phyloP scores from a whole-genome alignment of 2,113 vertebrate species.

The Tenebrosternarchus preto region DNA sequence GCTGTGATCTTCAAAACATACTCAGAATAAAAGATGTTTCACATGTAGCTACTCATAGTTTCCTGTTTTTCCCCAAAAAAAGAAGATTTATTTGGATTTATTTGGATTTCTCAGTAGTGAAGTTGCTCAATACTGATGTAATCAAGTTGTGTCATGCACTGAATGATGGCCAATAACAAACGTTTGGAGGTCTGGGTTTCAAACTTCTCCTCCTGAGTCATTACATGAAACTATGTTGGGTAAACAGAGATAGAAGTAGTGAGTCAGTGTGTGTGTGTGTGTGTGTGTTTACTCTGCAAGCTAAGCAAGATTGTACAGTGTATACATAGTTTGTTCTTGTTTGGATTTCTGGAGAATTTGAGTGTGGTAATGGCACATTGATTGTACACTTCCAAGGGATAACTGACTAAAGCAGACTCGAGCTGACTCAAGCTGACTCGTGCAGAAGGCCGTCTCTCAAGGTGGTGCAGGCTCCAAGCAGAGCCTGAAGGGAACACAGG shows the following conservation, averaged over 20 bases:
- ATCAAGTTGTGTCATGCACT: too few species aligned
- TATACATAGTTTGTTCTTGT: conserved; percentile 25
- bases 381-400: background rate
- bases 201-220: conserved; percentile 29
- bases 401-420: too few species aligned
- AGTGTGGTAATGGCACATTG: conserved; percentile 11
- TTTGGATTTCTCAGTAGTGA: too few species aligned
- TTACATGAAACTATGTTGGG: conserved; percentile 9
- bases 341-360: conserved; percentile 6
- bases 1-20: too few species aligned
- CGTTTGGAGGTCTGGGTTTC: too few species aligned
- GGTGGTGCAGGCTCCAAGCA: conserved; percentile 3
- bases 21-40: too few species aligned
- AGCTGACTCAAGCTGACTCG: background rate
- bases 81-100: too few species aligned
- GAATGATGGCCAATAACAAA: too few species aligned
- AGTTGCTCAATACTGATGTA: too few species aligned
- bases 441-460: background rate
- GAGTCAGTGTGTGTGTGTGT: conserved; percentile 9
- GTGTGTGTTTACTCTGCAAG: conserved; percentile 17
- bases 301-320: background rate
- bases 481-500: conserved; percentile 11
- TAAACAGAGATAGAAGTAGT: conserved; percentile 22
- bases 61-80: too few species aligned
- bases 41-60: too few species aligned